Conservation (phyloP, 2,888 invertebrate species). For the Sisyra terminalis region DNA sequence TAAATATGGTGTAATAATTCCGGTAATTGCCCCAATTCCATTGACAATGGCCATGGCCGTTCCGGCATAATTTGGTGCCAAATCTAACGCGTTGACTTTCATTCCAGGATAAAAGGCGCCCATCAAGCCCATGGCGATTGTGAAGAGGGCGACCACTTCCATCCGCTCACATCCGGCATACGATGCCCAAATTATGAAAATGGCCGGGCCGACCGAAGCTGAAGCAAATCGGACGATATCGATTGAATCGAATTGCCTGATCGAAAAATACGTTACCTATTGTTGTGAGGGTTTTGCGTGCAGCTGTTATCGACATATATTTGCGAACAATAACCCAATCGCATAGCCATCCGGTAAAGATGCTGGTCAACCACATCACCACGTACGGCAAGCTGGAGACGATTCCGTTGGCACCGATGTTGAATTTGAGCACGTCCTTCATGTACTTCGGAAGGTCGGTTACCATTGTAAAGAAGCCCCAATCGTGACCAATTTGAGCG, state of each 20-base stretch:
- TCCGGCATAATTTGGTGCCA: constrained; percentile 45
- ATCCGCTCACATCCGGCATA: constrained; percentile 40
- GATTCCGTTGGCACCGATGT: constrained; percentile 43
- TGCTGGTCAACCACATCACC: constrained; percentile 47
- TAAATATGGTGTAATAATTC: constrained; percentile 41
- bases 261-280: constrained; percentile 30
- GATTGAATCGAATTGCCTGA: neutral
- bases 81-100: constrained; percentile 47
- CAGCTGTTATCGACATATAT: constrained; percentile 34
- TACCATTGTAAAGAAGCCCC: constrained; percentile 55
- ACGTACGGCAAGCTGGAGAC: constrained; percentile 47
- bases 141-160: constrained; percentile 34
- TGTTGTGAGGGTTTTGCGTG: constrained; percentile 49
- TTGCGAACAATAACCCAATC: constrained; percentile 47
- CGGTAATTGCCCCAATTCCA: constrained; percentile 41
- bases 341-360: constrained; percentile 45
- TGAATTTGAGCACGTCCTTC: constrained; percentile 47
- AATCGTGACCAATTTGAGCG: constrained; percentile 55
- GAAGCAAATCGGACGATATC: constrained; percentile 13
- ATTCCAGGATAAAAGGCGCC: constrained; percentile 52
- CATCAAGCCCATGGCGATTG: constrained; percentile 46
- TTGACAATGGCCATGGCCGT: constrained; percentile 46
- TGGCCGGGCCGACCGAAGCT: constrained; percentile 45
- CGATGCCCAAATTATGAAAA: constrained; percentile 42
- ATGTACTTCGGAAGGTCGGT: constrained; percentile 54